Evolutionary conservation across 2,888 invertebrate species (phyloP), one percentile per base, ranked within the genome.

Genomic region (Nymphalis polychloros): DNA sequence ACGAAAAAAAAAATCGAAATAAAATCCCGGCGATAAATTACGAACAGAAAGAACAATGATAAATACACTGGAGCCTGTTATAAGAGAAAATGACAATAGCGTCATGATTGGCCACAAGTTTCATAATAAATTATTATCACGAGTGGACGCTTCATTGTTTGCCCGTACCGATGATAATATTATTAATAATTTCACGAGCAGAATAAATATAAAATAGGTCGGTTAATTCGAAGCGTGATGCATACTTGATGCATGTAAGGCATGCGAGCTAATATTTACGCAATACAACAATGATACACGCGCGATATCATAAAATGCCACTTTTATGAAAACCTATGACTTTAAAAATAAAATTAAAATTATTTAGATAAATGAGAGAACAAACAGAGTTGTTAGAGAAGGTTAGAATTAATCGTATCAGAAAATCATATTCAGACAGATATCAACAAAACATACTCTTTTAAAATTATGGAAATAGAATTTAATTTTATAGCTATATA

Each of bases 231-330:
- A 27, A 35, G 63, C 53, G 65, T 61, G 70, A 66, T 69, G 68
- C 63, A 67, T 53, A 60, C 64, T 47, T 27, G 59, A 63, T 70
- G 64, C 72, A 66, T 57, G 52, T 52, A 59, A 66, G 64, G 65
- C 57, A 64, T 47, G 64, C 63, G 67, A 72, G 61, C 69, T 69
- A 67, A 73, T 70, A 70, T 70, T 68, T 68, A 70, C 69, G 49
- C 64, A 64, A 61, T 47, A 67, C 63, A 64, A 70, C 61, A 67
- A 60, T 47, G 50, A 61, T 48, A 61, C 49, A 60, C 57, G 48
- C 65, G 48, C 52, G 60, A 57, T 52, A 52, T 66, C 71, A 61
- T 35, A 31, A 65, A 65, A 63, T 68, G 27, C 65, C 50, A 63
- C 31, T 47, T 60, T 60, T 47, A 17, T 48, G 53, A 66, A 46